phyloP scores from a whole-genome alignment of 1,140 invertebrate genomes.

The Mya arenaria region DNA sequence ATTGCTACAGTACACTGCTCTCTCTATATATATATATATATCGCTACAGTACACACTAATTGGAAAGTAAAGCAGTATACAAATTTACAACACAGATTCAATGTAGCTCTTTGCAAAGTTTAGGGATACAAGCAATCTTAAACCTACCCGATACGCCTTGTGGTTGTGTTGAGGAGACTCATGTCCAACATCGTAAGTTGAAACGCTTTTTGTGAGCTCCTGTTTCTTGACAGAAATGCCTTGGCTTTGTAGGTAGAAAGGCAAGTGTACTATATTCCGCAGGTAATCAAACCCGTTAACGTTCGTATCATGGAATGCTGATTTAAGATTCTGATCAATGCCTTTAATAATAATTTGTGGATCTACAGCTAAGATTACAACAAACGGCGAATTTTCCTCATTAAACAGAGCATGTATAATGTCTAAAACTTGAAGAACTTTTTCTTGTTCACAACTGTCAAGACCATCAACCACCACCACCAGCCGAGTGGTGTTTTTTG shows the following conservation, averaged over 20 bases:
- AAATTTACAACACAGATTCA: too few relatives aligned
- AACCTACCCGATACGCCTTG: constrained; percentile 56
- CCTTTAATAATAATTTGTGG: constrained; percentile 98
- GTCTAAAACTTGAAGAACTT: constrained; percentile 92
- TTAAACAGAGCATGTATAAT: constrained; percentile 97
- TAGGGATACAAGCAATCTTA: too few relatives aligned
- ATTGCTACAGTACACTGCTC: too few relatives aligned
- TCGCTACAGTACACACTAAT: too few relatives aligned
- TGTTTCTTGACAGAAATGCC: constrained; percentile 84
- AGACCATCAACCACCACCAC: constrained; percentile 98
- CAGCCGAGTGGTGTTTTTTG: constrained; percentile 93
- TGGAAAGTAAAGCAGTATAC: too few relatives aligned
- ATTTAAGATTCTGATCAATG: constrained; percentile 94
- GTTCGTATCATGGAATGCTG: constrained; percentile 80
- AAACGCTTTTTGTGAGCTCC: constrained; percentile 60
- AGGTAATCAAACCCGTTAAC: constrained; percentile 97
- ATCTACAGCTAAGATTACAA: constrained; percentile 96
- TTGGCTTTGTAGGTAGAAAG: constrained; percentile 98
- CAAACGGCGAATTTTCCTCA: constrained; percentile 94
- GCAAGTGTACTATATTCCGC: constrained; percentile 97
- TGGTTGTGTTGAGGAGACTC: constrained; percentile 52
- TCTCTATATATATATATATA: too few relatives aligned
- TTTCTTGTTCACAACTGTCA: constrained; percentile 98
- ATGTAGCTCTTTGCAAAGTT: too few relatives aligned
- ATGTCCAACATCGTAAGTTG: constrained; percentile 52